Evolutionary conservation across 2,797 vertebrate genomes (phyloP), one percentile per base, ranked within the genome.

Genomic region (Hoplostethus atlanticus): DNA sequence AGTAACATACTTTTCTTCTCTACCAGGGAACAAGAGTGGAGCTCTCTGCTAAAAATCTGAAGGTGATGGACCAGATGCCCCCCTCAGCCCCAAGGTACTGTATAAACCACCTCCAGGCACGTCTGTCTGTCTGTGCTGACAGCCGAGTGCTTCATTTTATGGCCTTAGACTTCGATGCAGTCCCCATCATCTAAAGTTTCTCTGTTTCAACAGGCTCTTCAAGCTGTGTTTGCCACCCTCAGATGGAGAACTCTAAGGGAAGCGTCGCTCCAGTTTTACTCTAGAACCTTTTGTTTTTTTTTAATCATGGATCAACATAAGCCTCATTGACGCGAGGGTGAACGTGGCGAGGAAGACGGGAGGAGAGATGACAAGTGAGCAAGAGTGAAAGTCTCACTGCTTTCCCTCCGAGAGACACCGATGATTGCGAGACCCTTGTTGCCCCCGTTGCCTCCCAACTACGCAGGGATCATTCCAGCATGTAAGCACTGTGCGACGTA

Each of bases 61-160:
- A 96, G 85, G 96, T 99, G 80, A 98, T 98, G 96, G 98, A 99
- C 91, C 96, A 97, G 94, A 97, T 97, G 96, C 96, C 97, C 31
- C 95, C 95, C 70, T 93, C 92, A 79, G 97, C 97, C 47, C 97
- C 98, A 48, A 95, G 98, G 98, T 99, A 95, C 44, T 12, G 55
- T 50, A 50, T 36, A 36, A 66, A 54, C 38, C 64, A 40, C 53
- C 50, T 69, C 4, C 48, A 54, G 5, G 7, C 59, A 30, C 21
- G 34, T 59, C 4, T 50, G 36, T 30, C 5, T 15, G 42, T 6
- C 34, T 21, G 12, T 10, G 9, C n/a, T 28, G n/a, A 81, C 64
- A 55, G 10, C 47, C 48, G 25, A 60, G n/a, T 52, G 46, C 46
- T 50, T 7, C 7, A 42, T 77, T 73, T 28, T 56, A 30, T 63